These are phyloP conservation scores for Syncerus caffer DNA, from an alignment of 2,797 vertebrate genomes.

Conservation along the genomic window DNA sequence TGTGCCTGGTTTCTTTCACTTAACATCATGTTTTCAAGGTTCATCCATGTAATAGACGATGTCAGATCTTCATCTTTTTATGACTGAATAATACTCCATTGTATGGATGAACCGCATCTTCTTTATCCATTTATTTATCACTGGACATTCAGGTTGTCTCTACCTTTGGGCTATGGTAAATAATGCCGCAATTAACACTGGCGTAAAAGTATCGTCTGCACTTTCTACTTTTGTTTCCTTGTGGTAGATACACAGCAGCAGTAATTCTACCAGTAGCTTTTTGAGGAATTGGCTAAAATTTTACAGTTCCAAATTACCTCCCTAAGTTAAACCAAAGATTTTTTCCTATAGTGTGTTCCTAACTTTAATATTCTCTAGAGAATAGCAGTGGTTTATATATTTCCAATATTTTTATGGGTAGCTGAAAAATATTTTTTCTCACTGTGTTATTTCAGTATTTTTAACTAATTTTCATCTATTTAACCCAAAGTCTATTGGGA, in stretches of 20 bases:
- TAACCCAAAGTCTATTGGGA: background rate
- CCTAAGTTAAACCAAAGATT: background rate
- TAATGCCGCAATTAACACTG: background rate
- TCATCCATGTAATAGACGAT: no score
- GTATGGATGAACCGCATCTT: fast-evolving
- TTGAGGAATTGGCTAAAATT: background rate
- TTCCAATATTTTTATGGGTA: background rate
- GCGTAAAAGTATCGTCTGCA: background rate
- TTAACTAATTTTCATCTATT: background rate
- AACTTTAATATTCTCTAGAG: background rate
- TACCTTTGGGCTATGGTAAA: background rate
- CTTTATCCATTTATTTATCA: background rate
- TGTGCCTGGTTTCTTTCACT: background rate
- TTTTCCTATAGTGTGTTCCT: background rate
- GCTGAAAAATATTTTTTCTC: slow-evolving; percentile 14
- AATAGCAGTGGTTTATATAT: background rate
- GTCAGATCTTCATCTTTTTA: background rate
- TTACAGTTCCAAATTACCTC: background rate
- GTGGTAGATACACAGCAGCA: background rate
- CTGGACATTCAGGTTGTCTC: background rate
- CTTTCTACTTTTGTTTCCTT: background rate
- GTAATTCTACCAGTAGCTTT: background rate
- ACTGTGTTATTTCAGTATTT: background rate
- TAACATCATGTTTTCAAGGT: background rate
- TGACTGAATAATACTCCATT: background rate